Evolutionary conservation across 1,140 invertebrate species (phyloP).

Genomic region (Arctopsyche grandis): DNA sequence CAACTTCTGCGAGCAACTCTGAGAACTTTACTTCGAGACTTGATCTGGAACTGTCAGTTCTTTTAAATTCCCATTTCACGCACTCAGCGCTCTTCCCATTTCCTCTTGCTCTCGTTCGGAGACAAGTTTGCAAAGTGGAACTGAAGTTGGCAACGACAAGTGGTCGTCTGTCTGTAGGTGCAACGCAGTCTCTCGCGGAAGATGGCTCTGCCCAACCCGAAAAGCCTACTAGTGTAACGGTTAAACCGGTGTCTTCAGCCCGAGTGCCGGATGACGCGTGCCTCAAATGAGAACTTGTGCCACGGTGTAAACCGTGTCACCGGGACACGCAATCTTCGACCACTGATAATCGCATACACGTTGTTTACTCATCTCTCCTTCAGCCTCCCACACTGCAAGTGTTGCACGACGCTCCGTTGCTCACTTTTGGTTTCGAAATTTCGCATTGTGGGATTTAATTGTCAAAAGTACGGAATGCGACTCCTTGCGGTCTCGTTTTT

Average conservation of each 20-base stretch:
- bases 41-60: too few species aligned
- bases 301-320: constrained; percentile 32
- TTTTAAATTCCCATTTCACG: too few species aligned
- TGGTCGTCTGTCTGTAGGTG: constrained; percentile 10
- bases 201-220: constrained; percentile 26
- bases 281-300: constrained; percentile 15
- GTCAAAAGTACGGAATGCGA: too few species aligned
- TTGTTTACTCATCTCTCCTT: too few species aligned
- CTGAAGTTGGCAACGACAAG: constrained; percentile 10
- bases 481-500: neutral
- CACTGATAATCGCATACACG: neutral
- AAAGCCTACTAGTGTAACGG: constrained; percentile 30
- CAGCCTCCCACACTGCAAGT: neutral
- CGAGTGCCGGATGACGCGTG: constrained; percentile 37
- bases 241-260: constrained; percentile 25
- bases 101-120: constrained; percentile 30
- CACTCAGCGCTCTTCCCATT: neutral
- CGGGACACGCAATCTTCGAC: constrained; percentile 24
- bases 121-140: constrained; percentile 2
- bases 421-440: neutral
- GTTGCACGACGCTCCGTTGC: neutral
- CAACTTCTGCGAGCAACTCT: too few species aligned
- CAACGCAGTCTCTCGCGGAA: neutral
- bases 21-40: too few species aligned
- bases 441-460: neutral